A percentile compares a stretch with the other conserved stretches of the same genome.
Conservation (phyloP, 1,140 invertebrate species). For the Apolygus lucorum region DNA sequence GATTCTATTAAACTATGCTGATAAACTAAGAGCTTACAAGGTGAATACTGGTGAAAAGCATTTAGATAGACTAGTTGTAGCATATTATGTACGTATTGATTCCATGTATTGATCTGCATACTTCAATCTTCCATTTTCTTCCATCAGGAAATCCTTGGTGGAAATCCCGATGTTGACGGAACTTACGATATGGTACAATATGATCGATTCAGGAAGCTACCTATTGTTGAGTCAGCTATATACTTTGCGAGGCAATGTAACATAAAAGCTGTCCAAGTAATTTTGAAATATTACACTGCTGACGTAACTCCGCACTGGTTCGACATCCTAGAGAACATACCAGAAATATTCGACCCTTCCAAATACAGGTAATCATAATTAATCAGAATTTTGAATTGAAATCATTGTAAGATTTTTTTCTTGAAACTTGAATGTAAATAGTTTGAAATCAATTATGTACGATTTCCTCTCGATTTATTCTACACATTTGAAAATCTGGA, state of each 20-base stretch:
- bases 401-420: too few species aligned
- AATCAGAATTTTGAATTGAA: too few species aligned
- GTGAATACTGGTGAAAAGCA: too few species aligned
- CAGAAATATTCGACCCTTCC: background rate
- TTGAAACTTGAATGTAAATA: too few species aligned
- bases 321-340: background rate
- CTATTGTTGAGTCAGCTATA: background rate
- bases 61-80: too few species aligned
- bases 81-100: too few species aligned
- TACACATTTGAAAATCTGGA: too few species aligned
- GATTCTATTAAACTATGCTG: background rate
- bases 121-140: too few species aligned
- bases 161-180: background rate
- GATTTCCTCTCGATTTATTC: too few species aligned
- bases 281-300: background rate
- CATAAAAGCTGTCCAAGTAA: background rate
- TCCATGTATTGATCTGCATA: too few species aligned
- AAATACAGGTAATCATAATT: background rate
- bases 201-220: background rate
- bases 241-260: background rate
- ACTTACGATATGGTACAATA: background rate
- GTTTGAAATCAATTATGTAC: too few species aligned
- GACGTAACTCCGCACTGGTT: background rate
- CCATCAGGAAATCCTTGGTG: background rate
- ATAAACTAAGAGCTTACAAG: background rate